Evolutionary conservation across 37 sponge, comb jelly and placozoan species (phyloP), one percentile per base, ranked within the genome.

Genomic region (Eunapius fragilis): DNA sequence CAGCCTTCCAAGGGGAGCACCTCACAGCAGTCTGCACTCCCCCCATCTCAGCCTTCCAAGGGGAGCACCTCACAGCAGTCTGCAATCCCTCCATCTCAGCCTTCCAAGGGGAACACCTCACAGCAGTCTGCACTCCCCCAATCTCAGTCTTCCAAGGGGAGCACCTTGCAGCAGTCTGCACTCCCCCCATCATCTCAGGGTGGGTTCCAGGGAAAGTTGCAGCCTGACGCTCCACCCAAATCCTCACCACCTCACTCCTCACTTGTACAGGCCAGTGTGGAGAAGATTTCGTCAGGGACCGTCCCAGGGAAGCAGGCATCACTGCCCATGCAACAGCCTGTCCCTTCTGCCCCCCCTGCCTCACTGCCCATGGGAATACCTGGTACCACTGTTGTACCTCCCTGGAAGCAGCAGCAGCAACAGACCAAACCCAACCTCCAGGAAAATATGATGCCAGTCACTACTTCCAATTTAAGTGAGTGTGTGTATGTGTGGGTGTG

Each of bases 401-500:
- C 58, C 14, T 45, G 7, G 7, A 4, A 11, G 47, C 9, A 4
- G 7, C 22, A 17, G 7, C 58, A 12, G 14, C 58, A 58, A 58
- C 58, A 58, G 19, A 17, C 58, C 22, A 58, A 58, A 58, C 58
- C 58, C 58, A 58, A 19, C 17, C 17, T 0, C 14, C 7, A 58
- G 58, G 58, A 17, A 19, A 17, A 19, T 58, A 19, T 12, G 58
- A 11, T 11, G 0, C 14, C 58, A 12, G 14, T 17, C 2, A 19
- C 58, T 58, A 34, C 77, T 24, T 33, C n/a, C 38, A 30, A 24
- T 36, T 33, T 9, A 27, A 76, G 77, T 76, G 41, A 25, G 77
- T 76, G 22, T 34, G 77, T 76, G 38, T 76, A 13, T 76, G 38
- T 76, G 77, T 76, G 77, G 2, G 38, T 76, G 77, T 76, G 31